A percentile compares a stretch with the other conserved stretches of the same genome.
Conservation (phyloP, 2,797 vertebrate genomes). For the Loris lydekkerianus region DNA sequence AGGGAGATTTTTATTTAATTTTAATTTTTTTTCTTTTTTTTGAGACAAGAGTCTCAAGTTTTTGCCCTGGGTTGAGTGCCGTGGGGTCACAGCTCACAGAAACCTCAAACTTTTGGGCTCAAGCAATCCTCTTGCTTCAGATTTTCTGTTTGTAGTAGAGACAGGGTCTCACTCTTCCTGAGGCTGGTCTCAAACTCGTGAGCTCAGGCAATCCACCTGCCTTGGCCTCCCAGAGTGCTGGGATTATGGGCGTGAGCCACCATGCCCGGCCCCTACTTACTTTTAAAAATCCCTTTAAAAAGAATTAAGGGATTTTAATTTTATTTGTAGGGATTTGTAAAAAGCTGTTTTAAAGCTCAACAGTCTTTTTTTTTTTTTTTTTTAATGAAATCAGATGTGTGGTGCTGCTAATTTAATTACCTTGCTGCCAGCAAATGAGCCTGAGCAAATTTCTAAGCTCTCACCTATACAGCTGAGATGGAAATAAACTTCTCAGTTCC, state of each 20-base stretch:
- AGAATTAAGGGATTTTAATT: background rate
- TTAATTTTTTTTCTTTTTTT: background rate
- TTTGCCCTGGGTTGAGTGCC: too few relatives aligned
- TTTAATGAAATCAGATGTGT: background rate
- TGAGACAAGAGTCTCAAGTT: too few relatives aligned
- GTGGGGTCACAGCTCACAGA: too few relatives aligned
- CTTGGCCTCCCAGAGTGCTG: too few relatives aligned
- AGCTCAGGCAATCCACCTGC: too few relatives aligned
- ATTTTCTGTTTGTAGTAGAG: too few relatives aligned
- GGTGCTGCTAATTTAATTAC: background rate
- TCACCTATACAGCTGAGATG: background rate
- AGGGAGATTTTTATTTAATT: background rate
- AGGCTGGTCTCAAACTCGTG: too few relatives aligned
- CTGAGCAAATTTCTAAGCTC: background rate
- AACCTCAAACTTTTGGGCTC: too few relatives aligned
- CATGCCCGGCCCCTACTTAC: background rate
- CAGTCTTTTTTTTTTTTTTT: background rate
- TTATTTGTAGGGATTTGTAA: background rate
- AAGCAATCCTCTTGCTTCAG: too few relatives aligned
- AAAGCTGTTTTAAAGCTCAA: background rate
- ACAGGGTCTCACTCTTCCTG: too few relatives aligned
- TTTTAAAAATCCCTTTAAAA: constrained; percentile 53
- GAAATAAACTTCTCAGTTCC: background rate
- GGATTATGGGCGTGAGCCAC: too few relatives aligned
- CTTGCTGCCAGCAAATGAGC: background rate